Evolutionary conservation across 2,888 invertebrate species (phyloP).

Genomic region (Phaonia tiefii): DNA sequence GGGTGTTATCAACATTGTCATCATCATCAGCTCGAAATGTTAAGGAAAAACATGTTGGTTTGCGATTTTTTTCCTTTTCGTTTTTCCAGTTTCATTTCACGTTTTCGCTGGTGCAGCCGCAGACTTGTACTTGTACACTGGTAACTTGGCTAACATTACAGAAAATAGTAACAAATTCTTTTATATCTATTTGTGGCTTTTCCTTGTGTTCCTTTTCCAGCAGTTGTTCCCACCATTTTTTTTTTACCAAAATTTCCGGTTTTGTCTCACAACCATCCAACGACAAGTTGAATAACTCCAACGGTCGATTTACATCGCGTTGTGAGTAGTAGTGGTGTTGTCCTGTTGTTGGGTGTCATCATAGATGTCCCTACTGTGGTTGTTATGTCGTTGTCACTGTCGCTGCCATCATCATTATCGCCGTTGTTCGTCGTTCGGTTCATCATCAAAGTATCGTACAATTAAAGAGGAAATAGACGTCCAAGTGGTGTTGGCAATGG

Average conservation of each 20-base stretch:
- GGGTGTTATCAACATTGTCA: conserved; percentile 13
- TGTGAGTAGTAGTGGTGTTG: too few species aligned
- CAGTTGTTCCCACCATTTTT: conserved; percentile 7
- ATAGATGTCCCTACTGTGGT: not conserved
- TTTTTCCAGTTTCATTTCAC: conserved; percentile 10
- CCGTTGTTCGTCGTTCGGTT: conserved; percentile 49
- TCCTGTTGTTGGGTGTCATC: conserved; percentile 14
- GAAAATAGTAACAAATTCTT: not conserved
- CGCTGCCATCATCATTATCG: conserved; percentile 48
- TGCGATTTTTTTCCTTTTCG: conserved; percentile 4
- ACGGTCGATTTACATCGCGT: too few species aligned
- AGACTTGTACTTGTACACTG: too few species aligned
- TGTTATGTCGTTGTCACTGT: not conserved
- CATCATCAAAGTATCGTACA: not conserved
- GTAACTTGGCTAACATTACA: not conserved
- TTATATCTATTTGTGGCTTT: not conserved
- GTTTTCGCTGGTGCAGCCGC: too few species aligned
- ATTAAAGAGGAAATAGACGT: too few species aligned
- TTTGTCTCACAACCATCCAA: conserved; percentile 8
- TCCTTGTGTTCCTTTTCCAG: not conserved
- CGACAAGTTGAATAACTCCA: too few species aligned
- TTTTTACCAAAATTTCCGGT: conserved; percentile 53
- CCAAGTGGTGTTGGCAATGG: too few species aligned
- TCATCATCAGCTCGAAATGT: conserved; percentile 34
- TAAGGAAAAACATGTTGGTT: conserved; percentile 20